These are phyloP conservation scores for Xiphophorus hellerii DNA, from an alignment of 2,113 vertebrate species.

Conservation along the genomic window DNA sequence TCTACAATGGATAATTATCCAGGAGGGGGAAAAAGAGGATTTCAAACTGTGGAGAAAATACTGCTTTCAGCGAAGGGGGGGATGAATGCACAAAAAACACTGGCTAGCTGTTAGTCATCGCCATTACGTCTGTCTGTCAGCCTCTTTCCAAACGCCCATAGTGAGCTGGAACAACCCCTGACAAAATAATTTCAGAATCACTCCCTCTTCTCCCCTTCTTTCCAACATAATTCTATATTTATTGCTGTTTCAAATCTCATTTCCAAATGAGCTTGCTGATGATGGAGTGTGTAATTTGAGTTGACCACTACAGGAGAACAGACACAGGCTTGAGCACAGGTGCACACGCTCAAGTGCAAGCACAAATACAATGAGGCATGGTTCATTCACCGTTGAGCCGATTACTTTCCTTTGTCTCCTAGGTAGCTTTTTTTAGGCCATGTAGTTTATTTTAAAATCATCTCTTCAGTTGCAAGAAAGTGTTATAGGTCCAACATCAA, in stretches of 20 bases:
- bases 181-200: constrained; percentile 61
- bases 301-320: constrained; percentile 43
- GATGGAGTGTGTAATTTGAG: constrained; percentile 69
- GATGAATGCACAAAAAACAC: constrained; percentile 51
- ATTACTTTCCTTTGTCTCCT: constrained; percentile 64
- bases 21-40: constrained; percentile 64
- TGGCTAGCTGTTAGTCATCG: constrained; percentile 61
- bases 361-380: constrained; percentile 14
- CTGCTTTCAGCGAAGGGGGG: constrained; percentile 63
- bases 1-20: constrained; percentile 80
- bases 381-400: constrained; percentile 32
- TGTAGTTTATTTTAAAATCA: constrained; percentile 34
- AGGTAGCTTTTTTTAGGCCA: constrained; percentile 20
- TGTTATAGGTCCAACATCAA: constrained; percentile 63
- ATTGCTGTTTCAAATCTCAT: constrained; percentile 69
- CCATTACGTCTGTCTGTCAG: constrained; percentile 51
- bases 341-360: constrained; percentile 4
- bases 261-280: constrained; percentile 71
- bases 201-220: background rate
- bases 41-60: constrained; percentile 76
- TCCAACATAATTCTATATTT: constrained; percentile 56
- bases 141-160: constrained; percentile 44
- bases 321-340: constrained; percentile 41
- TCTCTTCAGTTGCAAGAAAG: constrained; percentile 20
- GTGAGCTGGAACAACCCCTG: constrained; percentile 56